phyloP scores from a whole-genome alignment of 2,113 vertebrate species.

The Peromyscus maniculatus region DNA sequence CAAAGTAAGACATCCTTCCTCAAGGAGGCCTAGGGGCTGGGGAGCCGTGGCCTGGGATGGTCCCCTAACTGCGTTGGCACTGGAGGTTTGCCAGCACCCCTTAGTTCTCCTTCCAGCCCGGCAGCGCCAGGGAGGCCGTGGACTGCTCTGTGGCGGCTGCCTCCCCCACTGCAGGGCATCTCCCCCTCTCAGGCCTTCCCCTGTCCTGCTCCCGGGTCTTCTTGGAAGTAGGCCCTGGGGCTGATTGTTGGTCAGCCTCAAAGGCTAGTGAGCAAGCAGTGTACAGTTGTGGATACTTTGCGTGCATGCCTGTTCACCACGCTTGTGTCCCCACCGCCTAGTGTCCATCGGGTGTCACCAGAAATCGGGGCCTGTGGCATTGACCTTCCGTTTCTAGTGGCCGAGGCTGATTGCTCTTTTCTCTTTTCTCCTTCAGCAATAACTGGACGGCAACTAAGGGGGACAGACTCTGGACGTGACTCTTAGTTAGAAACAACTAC shows the following conservation, averaged over 20 bases:
- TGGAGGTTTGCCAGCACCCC: not conserved
- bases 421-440: constrained; percentile 85
- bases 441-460: constrained; percentile 77
- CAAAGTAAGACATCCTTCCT: constrained; percentile 90
- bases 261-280: not conserved
- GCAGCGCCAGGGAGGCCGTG: not conserved
- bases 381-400: not conserved
- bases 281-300: fast-evolving
- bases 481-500: constrained; percentile 70
- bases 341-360: not conserved
- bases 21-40: not conserved
- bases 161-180: not conserved
- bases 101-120: not conserved
- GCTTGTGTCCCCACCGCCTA: not conserved
- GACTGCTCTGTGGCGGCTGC: not conserved
- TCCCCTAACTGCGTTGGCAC: fast-evolving
- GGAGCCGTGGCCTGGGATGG: not conserved
- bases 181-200: too few species aligned
- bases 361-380: not conserved
- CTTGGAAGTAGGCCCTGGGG: not conserved
- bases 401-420: not conserved
- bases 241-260: not conserved
- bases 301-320: not conserved
- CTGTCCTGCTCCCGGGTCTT: not conserved
- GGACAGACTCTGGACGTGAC: constrained; percentile 44